Evolutionary conservation across 2,797 vertebrate genomes (phyloP).

Genomic region (Pyrocephalus nanus): DNA sequence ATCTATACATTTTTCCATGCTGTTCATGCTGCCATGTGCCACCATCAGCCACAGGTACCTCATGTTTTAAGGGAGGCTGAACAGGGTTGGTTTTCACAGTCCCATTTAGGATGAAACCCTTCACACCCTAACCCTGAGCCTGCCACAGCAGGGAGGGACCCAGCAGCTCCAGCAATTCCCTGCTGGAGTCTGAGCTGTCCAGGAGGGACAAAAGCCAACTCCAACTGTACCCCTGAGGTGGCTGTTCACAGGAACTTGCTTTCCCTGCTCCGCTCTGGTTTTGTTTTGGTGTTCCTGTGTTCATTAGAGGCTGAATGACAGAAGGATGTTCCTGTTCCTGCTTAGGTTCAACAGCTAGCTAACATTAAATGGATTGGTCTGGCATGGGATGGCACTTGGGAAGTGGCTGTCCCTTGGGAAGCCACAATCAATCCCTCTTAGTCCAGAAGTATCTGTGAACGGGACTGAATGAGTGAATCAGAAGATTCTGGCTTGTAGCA

Average conservation of each 20-base stretch:
- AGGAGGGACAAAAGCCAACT: neutral
- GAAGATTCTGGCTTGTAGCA: neutral
- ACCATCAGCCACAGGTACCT: neutral
- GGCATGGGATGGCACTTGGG: neutral
- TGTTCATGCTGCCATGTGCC: neutral
- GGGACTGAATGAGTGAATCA: neutral
- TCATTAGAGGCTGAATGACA: neutral
- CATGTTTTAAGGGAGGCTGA: neutral
- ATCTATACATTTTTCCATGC: neutral
- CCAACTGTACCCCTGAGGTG: rapidly evolving
- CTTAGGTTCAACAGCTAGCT: neutral
- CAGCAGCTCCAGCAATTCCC: neutral
- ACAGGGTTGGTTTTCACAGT: neutral
- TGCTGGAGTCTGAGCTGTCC: neutral
- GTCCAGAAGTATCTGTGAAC: neutral
- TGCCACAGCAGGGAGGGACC: too few species aligned
- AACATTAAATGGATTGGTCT: neutral
- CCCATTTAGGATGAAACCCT: neutral
- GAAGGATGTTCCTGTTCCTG: neutral
- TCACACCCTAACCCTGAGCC: too few species aligned
- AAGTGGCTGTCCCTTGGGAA: neutral
- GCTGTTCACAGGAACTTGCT: rapidly evolving
- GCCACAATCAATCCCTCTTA: neutral
- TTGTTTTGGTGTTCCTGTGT: neutral
- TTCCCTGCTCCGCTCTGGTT: neutral